Conservation (phyloP, 2,888 invertebrate species). For the Heliconius aoede region DNA sequence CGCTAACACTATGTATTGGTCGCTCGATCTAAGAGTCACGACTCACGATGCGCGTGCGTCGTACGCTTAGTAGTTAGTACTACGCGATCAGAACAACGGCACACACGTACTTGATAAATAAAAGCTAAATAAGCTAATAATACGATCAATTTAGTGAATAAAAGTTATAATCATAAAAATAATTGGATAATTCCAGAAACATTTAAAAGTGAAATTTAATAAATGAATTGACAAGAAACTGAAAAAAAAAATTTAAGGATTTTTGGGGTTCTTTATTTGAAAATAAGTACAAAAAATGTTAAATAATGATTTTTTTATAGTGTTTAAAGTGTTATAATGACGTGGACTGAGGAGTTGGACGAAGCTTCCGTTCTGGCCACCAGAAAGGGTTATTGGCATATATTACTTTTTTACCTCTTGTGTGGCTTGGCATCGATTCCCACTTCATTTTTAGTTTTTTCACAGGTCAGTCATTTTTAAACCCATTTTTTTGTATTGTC, state of each 20-base stretch:
- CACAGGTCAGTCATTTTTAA: conserved; percentile 75
- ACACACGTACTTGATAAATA: conserved; percentile 23
- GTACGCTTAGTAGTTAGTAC: conserved; percentile 39
- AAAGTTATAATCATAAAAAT: background rate
- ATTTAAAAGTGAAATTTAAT: background rate
- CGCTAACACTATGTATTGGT: conserved; percentile 12
- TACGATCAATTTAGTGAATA: background rate
- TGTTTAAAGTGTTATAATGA: conserved; percentile 38
- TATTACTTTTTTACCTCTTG: conserved; percentile 84
- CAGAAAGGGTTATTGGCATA: conserved; percentile 86
- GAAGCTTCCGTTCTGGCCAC: conserved; percentile 85
- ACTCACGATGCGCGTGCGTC: conserved; percentile 42
- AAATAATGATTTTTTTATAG: background rate
- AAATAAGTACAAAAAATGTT: background rate
- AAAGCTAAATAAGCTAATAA: background rate
- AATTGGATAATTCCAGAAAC: background rate
- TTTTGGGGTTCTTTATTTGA: background rate
- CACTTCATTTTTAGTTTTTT: conserved; percentile 86
- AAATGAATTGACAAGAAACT: background rate
- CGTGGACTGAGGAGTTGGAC: conserved; percentile 81
- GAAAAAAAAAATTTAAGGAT: background rate
- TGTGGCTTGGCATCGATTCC: conserved; percentile 86
- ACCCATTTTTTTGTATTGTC: background rate
- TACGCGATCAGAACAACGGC: conserved; percentile 22
- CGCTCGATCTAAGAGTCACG: conserved; percentile 34